Base-by-base conservation (phyloP, 2,797 vertebrate species). In the Acridotheres tristis region DNA sequence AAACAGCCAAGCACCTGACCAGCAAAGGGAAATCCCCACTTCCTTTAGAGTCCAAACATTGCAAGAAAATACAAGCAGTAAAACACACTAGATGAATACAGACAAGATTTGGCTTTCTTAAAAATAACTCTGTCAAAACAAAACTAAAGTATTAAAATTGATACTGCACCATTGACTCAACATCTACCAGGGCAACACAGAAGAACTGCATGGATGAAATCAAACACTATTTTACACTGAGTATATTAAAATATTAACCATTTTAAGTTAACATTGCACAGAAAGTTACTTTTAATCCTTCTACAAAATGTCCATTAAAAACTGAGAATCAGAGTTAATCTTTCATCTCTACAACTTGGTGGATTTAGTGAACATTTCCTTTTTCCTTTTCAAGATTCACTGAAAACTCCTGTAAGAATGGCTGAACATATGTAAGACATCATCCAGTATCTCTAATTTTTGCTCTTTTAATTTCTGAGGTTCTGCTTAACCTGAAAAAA, bases 401-500 rank as follows among this genome's bases (percentile, higher is more conserved):
- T 75, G 26, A 85, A 32, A 32, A 15, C 20, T 87, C 47, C 32
- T 57, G 42, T 26, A 65, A 76, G 58, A 89, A 74, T 17, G 27
- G 21, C 20, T 82, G 55, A 90, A 62, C 25, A 77, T 36, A 62
- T 29, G 5, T 17, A 36, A 84, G 61, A 43, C 32, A 51, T 47
- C 57, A 83, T 11, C 69, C 71, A 45, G 9, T 48, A 38, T 34
- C 23, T 50, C 63, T 75, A 29, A 42, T 76, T 94, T 76, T 73
- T 87, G 62, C 42, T 75, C 51, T 94, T 89, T 90, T 72, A 48
- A 89, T 82, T 95, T 91, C 69, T 91, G 77, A 90, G 54, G 69
- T 82, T 83, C 58, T 85, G 80, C 77, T 88, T 92, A 88, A 77
- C 59, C 36, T 66, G 58, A 58, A 83, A 66, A 62, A 62, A 38